Evolutionary conservation across 30 jellyfish, hydroid and myxozoan genomes (phyloP), one percentile per base, ranked within the genome.

Genomic region (Turritopsis dohrnii): DNA sequence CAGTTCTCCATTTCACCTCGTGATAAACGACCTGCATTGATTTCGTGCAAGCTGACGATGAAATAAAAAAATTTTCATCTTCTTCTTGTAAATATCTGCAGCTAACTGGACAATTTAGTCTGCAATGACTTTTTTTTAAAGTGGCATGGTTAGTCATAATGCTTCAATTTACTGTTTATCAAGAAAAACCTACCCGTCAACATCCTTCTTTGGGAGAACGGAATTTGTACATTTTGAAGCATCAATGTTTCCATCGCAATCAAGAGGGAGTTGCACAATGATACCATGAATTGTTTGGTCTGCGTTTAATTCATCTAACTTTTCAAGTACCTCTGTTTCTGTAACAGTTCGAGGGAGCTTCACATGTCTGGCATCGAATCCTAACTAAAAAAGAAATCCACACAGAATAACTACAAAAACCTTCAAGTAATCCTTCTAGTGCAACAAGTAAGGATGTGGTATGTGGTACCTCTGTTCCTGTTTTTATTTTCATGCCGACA

Each of bases 191-290:
- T 75, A 94, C 99, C 99, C 96, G 81, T 94, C 99, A 20, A 94
- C 96, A 86, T 94, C 99, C 81, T 94, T 94, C 25, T 84, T 93
- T 27, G 96, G 97, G 1, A 88, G 72, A 73, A 94, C 99, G 41
- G 84, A 82, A 82, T 94, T 94, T 0, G 96, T 94, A 71, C 96
- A 89, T 84, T 85, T 76, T 0, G 99, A 94, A 8, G 99, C 76
- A 80, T 94, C 96, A 71, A 94, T 94, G 19, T 84, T 71, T 3
- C 88, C 83, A 4, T 53, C 72, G 71, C 86, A 88, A 84, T 94
- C 99, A 73, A 94, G 87, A 18, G 99, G 99, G 23, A 94, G 93
- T 54, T 94, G 99, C n/a, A 94, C 99, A 52, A 94, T 94, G 52
- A 94, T 94, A 52, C 99, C 99, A 85, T 89, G 96, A 76, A 81